Evolutionary conservation across 1,140 invertebrate species (phyloP), one percentile per base, ranked within the genome.

Genomic region (Chironomus striatipennis): DNA sequence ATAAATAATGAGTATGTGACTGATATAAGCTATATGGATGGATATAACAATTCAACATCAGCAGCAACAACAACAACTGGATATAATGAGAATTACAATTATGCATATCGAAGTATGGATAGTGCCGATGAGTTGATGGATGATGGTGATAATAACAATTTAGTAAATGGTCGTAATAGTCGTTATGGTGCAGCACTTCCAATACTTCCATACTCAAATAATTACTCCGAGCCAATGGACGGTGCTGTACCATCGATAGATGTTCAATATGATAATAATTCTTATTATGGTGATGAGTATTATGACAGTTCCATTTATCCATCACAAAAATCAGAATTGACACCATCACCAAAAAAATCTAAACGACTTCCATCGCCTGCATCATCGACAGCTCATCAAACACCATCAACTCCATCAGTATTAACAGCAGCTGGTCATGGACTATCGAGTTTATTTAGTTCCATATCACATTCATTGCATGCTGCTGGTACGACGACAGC

Each of bases 71-170:
- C 47, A n/a, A 57, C 47, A 57, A 57, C 12, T 15, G 5, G 12
- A 73, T 88, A 88, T 80, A 89, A 90, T 82, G 88, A 90, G 80
- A 85, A 90, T 79, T 89, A 89, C 77, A 90, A 89, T 83, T 89
- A 89, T 82, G 87, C 87, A 79, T 90, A 90, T 84, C 82, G 84
- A 74, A 89, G 87, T 81, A 81, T 78, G 64, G 80, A 81, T 76
- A 81, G 81, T 77, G 65, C 65, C n/a, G 65, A 70, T 70, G 65
- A 70, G 18, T 18, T 70, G 9, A 70, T 70, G 65, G 20, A 70
- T 70, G 65, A 70, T 21, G 65, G 65, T 21, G 65, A 70, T 20
- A 70, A 70, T 21, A 70, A 70, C 10, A 70, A 70, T 70, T 70
- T 70, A 20, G 18, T 70, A 9, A 70, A 70, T 70, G 65, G 18